Evolutionary conservation across 2,888 invertebrate genomes (phyloP).

Genomic region (Drosophila kanekoi): DNA sequence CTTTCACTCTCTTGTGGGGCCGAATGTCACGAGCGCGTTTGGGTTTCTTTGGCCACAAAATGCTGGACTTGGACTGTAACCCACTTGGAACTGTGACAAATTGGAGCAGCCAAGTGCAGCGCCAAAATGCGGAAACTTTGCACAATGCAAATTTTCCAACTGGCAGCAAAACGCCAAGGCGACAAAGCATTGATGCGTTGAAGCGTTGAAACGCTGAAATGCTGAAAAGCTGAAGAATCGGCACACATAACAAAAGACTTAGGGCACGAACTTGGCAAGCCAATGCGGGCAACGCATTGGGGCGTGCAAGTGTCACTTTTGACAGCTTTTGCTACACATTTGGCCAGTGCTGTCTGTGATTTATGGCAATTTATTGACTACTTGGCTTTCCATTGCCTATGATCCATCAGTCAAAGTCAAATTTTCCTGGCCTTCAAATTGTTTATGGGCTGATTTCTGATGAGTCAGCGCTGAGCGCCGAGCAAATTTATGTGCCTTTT

Average conservation of each 20-base stretch:
- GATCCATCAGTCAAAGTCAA: slow-evolving; percentile 56
- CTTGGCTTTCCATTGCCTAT: slow-evolving; percentile 34
- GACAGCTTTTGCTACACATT: slow-evolving; percentile 37
- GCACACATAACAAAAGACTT: slow-evolving; percentile 63
- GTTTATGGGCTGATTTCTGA: slow-evolving; percentile 40
- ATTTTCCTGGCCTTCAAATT: slow-evolving; percentile 27
- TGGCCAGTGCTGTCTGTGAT: slow-evolving; percentile 16
- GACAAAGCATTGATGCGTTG: slow-evolving; percentile 13
- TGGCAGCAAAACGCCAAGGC: slow-evolving; percentile 6
- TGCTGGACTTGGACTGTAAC: slow-evolving; percentile 56
- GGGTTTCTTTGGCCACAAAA: slow-evolving; percentile 61
- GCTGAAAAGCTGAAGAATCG: slow-evolving; percentile 42
- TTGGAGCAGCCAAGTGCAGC: slow-evolving; percentile 75
- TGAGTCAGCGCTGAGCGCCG: slow-evolving; percentile 35
- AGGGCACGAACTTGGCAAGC: slow-evolving; percentile 69
- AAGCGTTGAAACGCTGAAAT: slow-evolving; percentile 36
- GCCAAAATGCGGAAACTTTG: slow-evolving; percentile 71
- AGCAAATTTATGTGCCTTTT: slow-evolving; percentile 18
- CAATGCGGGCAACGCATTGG: slow-evolving; percentile 18
- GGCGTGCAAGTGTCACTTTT: slow-evolving; percentile 40
- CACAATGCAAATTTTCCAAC: slow-evolving; percentile 24
- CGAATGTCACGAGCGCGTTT: slow-evolving; percentile 67
- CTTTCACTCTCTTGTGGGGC: slow-evolving; percentile 78
- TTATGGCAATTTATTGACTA: slow-evolving; percentile 36
- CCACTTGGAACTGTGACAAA: slow-evolving; percentile 64